Evolutionary conservation across 1,140 invertebrate species (phyloP).

Genomic region (Micrasema longulum): DNA sequence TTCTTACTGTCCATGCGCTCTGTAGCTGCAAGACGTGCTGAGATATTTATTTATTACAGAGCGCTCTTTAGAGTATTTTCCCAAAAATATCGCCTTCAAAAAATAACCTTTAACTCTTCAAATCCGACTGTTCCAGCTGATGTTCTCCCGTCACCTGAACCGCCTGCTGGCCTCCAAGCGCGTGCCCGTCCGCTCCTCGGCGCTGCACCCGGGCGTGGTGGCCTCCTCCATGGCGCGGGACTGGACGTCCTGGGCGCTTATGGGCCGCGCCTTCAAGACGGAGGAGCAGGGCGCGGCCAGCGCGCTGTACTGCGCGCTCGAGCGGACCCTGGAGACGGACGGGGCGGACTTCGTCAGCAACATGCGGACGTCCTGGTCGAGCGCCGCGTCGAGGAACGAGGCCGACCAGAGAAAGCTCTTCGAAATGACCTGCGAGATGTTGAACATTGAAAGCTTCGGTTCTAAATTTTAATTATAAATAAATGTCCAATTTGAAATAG

Average conservation of each 20-base stretch:
- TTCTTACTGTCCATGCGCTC: too few species aligned
- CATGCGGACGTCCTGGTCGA: constrained; percentile 68
- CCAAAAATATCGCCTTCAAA: too few species aligned
- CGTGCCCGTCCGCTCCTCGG: constrained; percentile 74
- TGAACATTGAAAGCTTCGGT: constrained; percentile 43
- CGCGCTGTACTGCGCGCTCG: constrained; percentile 79
- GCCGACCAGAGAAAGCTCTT: constrained; percentile 62
- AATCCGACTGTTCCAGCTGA: too few species aligned
- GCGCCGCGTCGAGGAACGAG: constrained; percentile 62
- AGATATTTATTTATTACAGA: too few species aligned
- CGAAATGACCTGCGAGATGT: constrained; percentile 62
- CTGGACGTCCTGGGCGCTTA: neutral
- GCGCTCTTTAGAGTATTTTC: too few species aligned
- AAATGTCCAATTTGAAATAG: too few species aligned
- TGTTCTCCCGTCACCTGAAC: constrained; percentile 80
- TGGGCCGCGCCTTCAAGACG: neutral
- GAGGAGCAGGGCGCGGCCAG: constrained; percentile 70
- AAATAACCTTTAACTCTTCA: too few species aligned
- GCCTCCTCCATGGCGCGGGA: constrained; percentile 77
- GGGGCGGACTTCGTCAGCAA: constrained; percentile 82
- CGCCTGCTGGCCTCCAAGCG: constrained; percentile 69
- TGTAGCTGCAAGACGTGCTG: too few species aligned
- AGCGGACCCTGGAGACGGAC: constrained; percentile 75
- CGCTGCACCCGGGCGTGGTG: constrained; percentile 92
- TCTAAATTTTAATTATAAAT: too few species aligned